These are phyloP conservation scores for Hemaris fuciformis DNA, from an alignment of 2,888 invertebrate species.

Conservation along the genomic window DNA sequence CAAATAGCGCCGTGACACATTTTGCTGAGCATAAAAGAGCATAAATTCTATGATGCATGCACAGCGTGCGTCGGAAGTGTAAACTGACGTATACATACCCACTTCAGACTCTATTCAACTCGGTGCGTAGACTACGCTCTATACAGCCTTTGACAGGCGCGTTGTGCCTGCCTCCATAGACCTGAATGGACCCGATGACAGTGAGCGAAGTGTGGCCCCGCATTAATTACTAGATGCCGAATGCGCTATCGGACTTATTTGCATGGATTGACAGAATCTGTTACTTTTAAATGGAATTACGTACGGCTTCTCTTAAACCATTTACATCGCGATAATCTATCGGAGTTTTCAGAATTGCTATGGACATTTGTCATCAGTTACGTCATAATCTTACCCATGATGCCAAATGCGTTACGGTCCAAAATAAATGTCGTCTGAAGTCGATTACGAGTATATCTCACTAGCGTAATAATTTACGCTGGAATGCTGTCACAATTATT, in stretches of 20 bases:
- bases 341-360: too few relatives aligned
- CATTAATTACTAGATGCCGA: conserved; percentile 70
- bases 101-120: conserved; percentile 75
- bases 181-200: conserved; percentile 67
- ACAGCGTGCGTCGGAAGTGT: conserved; percentile 58
- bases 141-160: conserved; percentile 63
- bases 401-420: too few relatives aligned
- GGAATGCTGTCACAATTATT: too few relatives aligned
- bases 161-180: conserved; percentile 61
- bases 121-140: conserved; percentile 51
- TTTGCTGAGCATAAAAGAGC: conserved; percentile 29
- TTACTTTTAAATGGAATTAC: conserved; percentile 12
- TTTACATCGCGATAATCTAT: too few relatives aligned
- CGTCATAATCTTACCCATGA: too few relatives aligned
- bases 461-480: too few relatives aligned
- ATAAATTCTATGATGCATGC: conserved; percentile 29
- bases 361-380: too few relatives aligned
- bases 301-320: not conserved
- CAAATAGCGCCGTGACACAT: conserved; percentile 17
- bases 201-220: conserved; percentile 56
- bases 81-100: conserved; percentile 48
- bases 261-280: conserved; percentile 41
- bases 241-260: conserved; percentile 50
- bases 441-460: too few relatives aligned
- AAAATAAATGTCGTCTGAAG: too few relatives aligned